Percentiles rank a stretch among this genome's conserved stretches.
These are phyloP conservation scores for Silurus asotus DNA, from an alignment of 2,113 vertebrate species.

Conservation along the genomic window DNA sequence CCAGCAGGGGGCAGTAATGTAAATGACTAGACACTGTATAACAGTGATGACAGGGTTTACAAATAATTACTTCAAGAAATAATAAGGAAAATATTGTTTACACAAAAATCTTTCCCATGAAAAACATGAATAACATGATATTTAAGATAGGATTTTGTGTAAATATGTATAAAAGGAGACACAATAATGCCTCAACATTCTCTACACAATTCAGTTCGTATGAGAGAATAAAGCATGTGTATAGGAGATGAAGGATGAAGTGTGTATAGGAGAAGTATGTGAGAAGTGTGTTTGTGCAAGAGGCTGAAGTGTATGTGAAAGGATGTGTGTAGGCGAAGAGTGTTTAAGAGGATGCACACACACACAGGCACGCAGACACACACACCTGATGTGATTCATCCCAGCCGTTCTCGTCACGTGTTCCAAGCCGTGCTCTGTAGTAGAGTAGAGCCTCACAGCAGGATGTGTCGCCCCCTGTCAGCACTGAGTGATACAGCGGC, in stretches of 20 bases:
- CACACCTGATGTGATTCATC: constrained; percentile 86
- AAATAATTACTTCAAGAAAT: not conserved
- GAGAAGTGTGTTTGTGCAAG: too few species aligned
- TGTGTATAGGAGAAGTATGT: not conserved
- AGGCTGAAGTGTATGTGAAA: not conserved
- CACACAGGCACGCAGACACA: constrained; percentile 15
- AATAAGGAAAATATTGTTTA: too few species aligned
- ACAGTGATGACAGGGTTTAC: not conserved
- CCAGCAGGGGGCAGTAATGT: not conserved
- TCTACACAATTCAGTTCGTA: not conserved
- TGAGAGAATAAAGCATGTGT: not conserved
- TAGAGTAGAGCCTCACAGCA: constrained; percentile 88
- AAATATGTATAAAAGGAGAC: too few species aligned
- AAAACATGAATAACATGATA: too few species aligned
- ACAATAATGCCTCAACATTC: too few species aligned
- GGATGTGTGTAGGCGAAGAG: too few species aligned
- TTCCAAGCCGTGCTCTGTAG: constrained; percentile 80
- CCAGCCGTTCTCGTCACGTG: constrained; percentile 87
- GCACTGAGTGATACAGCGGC: constrained; percentile 87
- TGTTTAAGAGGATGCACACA: not conserved
- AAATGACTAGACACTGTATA: not conserved
- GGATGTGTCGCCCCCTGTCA: constrained; percentile 87
- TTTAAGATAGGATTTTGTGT: too few species aligned
- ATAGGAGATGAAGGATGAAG: not conserved
- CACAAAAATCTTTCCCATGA: too few species aligned